Percentiles rank a stretch among this genome's conserved stretches.
These are phyloP conservation scores for Hyphantria cunea DNA, from an alignment of 1,140 invertebrate genomes.

Conservation along the genomic window DNA sequence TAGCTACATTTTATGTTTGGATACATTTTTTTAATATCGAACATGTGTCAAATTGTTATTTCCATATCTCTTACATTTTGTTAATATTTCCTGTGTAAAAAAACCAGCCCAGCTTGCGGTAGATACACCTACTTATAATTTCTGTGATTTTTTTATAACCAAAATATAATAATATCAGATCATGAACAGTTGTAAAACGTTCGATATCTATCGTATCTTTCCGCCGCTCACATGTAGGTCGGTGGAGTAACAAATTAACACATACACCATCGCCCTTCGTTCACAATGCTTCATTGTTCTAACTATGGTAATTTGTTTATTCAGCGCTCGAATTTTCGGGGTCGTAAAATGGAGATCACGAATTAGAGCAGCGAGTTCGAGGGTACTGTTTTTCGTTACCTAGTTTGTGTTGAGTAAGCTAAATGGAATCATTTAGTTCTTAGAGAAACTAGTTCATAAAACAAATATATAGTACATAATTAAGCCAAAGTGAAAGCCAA, in stretches of 20 bases:
- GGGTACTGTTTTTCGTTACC: conserved; percentile 1
- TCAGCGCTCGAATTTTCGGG: conserved; percentile 5
- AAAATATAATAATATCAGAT: not conserved
- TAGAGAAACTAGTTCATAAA: too few relatives aligned
- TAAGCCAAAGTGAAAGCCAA: too few relatives aligned
- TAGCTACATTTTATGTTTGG: too few relatives aligned
- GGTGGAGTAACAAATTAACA: conserved; percentile 23
- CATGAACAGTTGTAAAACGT: not conserved
- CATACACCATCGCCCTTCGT: conserved; percentile 24
- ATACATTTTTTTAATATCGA: too few relatives aligned
- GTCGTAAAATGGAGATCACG: conserved; percentile 28
- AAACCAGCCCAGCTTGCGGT: too few relatives aligned
- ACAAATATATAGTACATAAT: too few relatives aligned
- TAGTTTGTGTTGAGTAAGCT: not conserved
- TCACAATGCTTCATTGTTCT: conserved; percentile 26
- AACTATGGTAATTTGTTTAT: conserved; percentile 28
- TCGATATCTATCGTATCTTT: conserved; percentile 19
- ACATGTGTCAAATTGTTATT: too few relatives aligned
- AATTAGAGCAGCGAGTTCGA: conserved; percentile 6
- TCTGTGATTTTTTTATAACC: too few relatives aligned
- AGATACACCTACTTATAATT: too few relatives aligned
- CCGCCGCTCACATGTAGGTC: conserved; percentile 16
- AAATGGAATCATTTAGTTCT: not conserved
- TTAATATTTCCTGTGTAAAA: too few relatives aligned
- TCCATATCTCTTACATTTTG: too few relatives aligned